phyloP scores from a whole-genome alignment of 2,888 invertebrate genomes.

The Campoletis raptor region DNA sequence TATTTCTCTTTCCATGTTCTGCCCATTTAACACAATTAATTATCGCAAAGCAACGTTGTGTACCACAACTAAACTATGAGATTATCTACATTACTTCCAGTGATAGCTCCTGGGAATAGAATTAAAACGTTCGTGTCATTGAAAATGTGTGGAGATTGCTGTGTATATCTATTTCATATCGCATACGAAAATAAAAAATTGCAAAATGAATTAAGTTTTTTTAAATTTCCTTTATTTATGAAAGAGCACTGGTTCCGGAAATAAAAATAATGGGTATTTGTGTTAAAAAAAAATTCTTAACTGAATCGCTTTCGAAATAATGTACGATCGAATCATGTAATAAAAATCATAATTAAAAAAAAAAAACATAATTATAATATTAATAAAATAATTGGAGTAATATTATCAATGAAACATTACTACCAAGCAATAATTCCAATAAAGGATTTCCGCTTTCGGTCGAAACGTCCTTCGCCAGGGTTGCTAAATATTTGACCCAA shows the following conservation, averaged over 20 bases:
- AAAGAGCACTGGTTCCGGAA: neutral
- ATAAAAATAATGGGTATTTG: neutral
- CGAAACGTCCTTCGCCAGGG: no score
- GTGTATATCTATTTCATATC: neutral
- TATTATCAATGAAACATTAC: no score
- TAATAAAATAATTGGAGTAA: no score
- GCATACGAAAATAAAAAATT: neutral
- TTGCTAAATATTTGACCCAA: no score
- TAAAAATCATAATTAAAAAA: no score
- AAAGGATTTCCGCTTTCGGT: no score
- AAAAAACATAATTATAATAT: no score
- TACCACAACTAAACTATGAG: slow-evolving; percentile 38
- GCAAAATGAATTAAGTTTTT: neutral
- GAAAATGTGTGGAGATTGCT: neutral
- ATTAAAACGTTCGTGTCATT: slow-evolving; percentile 5
- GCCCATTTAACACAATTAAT: slow-evolving; percentile 64
- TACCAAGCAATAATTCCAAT: no score
- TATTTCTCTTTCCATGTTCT: slow-evolving; percentile 9
- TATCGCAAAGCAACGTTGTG: slow-evolving; percentile 46
- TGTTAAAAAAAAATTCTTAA: neutral
- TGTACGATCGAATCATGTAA: no score
- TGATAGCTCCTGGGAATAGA: slow-evolving; percentile 16
- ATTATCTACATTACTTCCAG: slow-evolving; percentile 41
- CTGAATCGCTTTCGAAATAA: no score
- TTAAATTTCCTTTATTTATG: neutral